These are phyloP conservation scores for Onychomys arenicola DNA, from an alignment of 2,797 vertebrate genomes.

Conservation along the genomic window DNA sequence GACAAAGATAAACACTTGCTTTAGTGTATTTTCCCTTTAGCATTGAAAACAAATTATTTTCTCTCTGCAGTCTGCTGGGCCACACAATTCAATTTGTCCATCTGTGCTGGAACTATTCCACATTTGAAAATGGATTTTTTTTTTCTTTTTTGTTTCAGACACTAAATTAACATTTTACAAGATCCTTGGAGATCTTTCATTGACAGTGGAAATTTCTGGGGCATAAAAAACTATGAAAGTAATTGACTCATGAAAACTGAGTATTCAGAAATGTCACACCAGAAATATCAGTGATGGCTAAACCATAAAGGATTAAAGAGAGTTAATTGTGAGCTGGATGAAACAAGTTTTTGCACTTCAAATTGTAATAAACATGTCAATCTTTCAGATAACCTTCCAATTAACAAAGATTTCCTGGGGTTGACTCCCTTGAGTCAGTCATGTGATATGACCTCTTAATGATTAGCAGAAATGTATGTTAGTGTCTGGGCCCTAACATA, in stretches of 20 bases:
- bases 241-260: not conserved
- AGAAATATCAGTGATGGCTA: not conserved
- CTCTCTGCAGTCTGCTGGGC: not conserved
- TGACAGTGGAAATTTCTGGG: not conserved
- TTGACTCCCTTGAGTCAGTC: not conserved
- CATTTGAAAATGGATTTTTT: conserved; percentile 42
- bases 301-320: not conserved
- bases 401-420: conserved; percentile 43
- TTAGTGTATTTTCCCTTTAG: conserved; percentile 53
- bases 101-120: conserved; percentile 29
- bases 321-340: not conserved
- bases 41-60: conserved; percentile 63
- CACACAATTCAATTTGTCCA: not conserved
- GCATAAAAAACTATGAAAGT: not conserved
- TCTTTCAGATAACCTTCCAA: not conserved
- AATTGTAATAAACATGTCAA: not conserved
- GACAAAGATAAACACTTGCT: conserved; percentile 60
- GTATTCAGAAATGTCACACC: not conserved
- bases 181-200: not conserved
- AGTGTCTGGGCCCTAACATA: not conserved
- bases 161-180: conserved; percentile 13
- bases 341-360: not conserved
- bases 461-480: not conserved
- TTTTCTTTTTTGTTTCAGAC: conserved; percentile 34
- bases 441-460: not conserved